These are phyloP conservation scores for Cichladusa arquata DNA, from an alignment of 2,113 vertebrate species.

Conservation along the genomic window DNA sequence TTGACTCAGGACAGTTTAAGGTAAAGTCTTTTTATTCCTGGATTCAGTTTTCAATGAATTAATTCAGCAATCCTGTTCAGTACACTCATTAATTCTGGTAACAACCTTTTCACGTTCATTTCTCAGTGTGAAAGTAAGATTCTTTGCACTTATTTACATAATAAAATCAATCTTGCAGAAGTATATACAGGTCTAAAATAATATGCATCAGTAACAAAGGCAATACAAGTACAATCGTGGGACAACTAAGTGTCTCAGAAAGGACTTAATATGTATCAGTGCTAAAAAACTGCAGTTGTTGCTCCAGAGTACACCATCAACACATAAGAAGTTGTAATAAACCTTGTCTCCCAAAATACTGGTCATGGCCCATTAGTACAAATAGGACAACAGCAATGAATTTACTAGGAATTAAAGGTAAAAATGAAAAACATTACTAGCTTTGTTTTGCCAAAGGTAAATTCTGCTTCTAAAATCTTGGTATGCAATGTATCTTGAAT, in stretches of 20 bases:
- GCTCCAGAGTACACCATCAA: background rate
- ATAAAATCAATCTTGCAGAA: constrained; percentile 17
- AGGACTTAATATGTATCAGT: background rate
- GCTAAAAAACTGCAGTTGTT: background rate
- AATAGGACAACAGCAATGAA: background rate
- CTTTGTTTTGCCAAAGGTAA: background rate
- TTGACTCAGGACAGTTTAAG: background rate
- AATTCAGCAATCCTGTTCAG: background rate
- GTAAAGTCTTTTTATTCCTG: background rate
- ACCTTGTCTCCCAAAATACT: background rate
- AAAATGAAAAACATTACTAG: background rate
- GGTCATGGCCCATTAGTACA: background rate
- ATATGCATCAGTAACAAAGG: background rate
- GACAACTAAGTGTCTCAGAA: background rate
- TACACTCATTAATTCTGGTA: background rate
- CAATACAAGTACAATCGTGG: background rate
- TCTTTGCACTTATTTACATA: background rate
- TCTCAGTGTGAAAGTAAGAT: background rate
- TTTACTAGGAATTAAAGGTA: background rate
- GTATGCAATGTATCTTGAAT: background rate
- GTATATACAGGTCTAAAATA: background rate
- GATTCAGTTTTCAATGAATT: background rate
- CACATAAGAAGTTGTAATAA: background rate
- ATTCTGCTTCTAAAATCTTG: background rate
- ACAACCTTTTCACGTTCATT: background rate